Evolutionary conservation across 2,797 vertebrate species (phyloP).

Genomic region (Hoplostethus atlanticus): DNA sequence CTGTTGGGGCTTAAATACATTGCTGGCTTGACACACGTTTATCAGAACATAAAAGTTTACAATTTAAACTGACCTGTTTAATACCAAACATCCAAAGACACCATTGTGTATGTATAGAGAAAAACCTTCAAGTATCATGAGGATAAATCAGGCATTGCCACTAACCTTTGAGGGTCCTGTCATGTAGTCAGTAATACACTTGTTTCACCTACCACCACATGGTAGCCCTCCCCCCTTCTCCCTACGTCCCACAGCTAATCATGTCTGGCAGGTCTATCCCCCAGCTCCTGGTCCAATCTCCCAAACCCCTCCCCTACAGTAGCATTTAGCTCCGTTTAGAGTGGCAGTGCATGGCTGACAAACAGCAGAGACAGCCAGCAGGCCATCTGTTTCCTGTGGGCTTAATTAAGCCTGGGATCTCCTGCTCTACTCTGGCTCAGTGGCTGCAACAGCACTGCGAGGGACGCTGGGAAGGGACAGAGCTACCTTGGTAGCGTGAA

Average conservation of each 20-base stretch:
- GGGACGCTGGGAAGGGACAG: constrained; percentile 40
- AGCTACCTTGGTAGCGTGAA: constrained; percentile 26
- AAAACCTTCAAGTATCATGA: constrained; percentile 1
- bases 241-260: constrained; percentile 72
- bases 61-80: constrained; percentile 1
- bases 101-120: background rate
- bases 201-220: constrained; percentile 35
- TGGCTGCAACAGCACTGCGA: constrained; percentile 31
- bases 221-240: constrained; percentile 38
- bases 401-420: constrained; percentile 76
- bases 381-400: constrained; percentile 82
- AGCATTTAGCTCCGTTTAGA: constrained; percentile 77
- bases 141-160: constrained; percentile 19
- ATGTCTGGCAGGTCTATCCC: constrained; percentile 68
- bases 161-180: constrained; percentile 20
- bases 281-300: constrained; percentile 52
- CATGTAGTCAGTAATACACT: constrained; percentile 37
- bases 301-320: constrained; percentile 60
- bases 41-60: background rate
- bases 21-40: constrained; percentile 3
- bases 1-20: constrained; percentile 7
- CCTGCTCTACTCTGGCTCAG: constrained; percentile 47
- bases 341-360: constrained; percentile 62
- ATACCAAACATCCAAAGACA: constrained; percentile 2
- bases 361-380: constrained; percentile 71